Conservation (phyloP, 2,113 vertebrate genomes). For the Phrynocephalus versicolor region DNA sequence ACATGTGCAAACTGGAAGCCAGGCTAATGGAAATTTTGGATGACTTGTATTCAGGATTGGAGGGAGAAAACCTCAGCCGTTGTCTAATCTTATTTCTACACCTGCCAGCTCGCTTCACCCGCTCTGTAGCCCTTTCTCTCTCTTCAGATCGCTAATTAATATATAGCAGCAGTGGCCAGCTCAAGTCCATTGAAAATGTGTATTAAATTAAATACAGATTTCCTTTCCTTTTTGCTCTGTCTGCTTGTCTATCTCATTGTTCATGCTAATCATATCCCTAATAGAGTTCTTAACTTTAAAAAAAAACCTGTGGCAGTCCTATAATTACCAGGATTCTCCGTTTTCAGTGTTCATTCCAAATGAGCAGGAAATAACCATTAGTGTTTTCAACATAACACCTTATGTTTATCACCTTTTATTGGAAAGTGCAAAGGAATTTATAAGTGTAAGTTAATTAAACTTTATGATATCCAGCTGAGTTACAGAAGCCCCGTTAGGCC, state of each 20-base stretch:
- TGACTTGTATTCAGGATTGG: constrained; percentile 3
- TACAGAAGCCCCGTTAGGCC: constrained; percentile 60
- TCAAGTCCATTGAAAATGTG: constrained; percentile 49
- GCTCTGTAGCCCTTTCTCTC: constrained; percentile 34
- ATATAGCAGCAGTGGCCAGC: constrained; percentile 42
- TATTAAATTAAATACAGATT: constrained; percentile 47
- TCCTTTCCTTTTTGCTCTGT: constrained; percentile 13
- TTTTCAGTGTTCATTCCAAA: constrained; percentile 57
- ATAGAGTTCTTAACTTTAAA: constrained; percentile 51
- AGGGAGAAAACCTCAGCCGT: constrained; percentile 22
- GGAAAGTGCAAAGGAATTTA: constrained; percentile 17
- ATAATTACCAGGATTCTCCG: constrained; percentile 34
- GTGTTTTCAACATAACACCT: constrained; percentile 43
- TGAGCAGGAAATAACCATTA: constrained; percentile 59
- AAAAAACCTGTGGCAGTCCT: constrained; percentile 45
- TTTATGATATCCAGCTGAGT: constrained; percentile 21
- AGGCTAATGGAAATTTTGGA: constrained; percentile 41
- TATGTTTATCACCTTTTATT: constrained; percentile 29
- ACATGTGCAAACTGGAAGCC: constrained; percentile 11
- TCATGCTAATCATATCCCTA: constrained; percentile 63
- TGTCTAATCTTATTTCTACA: constrained; percentile 70
- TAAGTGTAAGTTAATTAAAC: constrained; percentile 32
- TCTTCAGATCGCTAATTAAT: constrained; percentile 65
- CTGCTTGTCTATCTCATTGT: constrained; percentile 51
- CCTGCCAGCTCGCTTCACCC: constrained; percentile 59